These are phyloP conservation scores for Actinostola sp. DNA, from an alignment of 92 coral and sea anemone genomes.

Conservation along the genomic window DNA sequence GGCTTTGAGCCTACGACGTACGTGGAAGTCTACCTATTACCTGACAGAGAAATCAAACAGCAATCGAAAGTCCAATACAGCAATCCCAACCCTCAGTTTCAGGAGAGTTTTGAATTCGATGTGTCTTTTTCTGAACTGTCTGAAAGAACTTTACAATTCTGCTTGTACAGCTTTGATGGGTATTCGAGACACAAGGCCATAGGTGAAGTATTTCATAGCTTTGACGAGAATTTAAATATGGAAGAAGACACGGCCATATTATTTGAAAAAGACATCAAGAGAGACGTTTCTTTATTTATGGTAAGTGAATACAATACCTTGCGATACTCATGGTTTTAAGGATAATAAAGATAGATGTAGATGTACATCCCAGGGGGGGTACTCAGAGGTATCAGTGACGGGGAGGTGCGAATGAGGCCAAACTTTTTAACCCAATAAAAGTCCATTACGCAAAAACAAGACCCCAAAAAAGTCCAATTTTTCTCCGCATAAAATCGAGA, in stretches of 20 bases:
- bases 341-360: too few relatives aligned
- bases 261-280: slow-evolving; percentile 58
- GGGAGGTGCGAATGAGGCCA: too few relatives aligned
- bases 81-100: slow-evolving; percentile 72
- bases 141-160: slow-evolving; percentile 92
- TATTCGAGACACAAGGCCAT: slow-evolving; percentile 82
- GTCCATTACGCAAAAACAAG: too few relatives aligned
- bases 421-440: too few relatives aligned
- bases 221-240: slow-evolving; percentile 74
- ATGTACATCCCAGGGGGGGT: too few relatives aligned
- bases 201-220: slow-evolving; percentile 89
- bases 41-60: slow-evolving; percentile 75
- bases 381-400: too few relatives aligned
- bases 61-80: slow-evolving; percentile 78
- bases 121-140: slow-evolving; percentile 80
- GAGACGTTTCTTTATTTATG: slow-evolving; percentile 65
- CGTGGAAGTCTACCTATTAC: slow-evolving; percentile 78
- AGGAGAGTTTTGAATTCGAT: slow-evolving; percentile 79
- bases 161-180: slow-evolving; percentile 77
- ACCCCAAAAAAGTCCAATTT: too few relatives aligned
- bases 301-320: too few relatives aligned
- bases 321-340: too few relatives aligned
- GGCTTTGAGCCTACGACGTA: slow-evolving; percentile 64
- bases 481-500: too few relatives aligned
- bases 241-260: slow-evolving; percentile 45